A percentile compares a stretch with the other conserved stretches of the same genome.
Conservation (phyloP, 2,797 vertebrate species). For the Clarias pachynema region DNA sequence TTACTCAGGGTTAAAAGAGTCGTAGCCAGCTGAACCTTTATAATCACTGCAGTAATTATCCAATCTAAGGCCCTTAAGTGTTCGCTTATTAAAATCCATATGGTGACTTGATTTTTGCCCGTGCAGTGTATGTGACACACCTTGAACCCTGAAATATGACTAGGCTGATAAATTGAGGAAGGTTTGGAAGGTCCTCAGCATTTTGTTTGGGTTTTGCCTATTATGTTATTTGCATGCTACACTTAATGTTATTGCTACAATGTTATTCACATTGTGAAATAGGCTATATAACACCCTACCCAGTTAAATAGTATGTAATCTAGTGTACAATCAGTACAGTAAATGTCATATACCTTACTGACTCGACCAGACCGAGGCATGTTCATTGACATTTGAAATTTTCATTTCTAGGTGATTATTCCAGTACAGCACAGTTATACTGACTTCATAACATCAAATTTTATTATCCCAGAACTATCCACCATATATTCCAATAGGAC, state of each 20-base stretch:
- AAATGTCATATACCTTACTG: neutral
- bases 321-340: neutral
- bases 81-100: too few relatives aligned
- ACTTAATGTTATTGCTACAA: neutral
- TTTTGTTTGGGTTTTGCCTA: neutral
- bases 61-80: too few relatives aligned
- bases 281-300: neutral
- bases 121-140: neutral
- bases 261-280: neutral
- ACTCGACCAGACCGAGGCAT: neutral
- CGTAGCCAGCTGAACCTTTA: too few relatives aligned
- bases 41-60: too few relatives aligned
- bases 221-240: neutral
- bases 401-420: constrained; percentile 6
- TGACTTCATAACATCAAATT: neutral
- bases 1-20: too few relatives aligned
- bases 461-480: too few relatives aligned
- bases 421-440: neutral
- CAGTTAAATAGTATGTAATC: neutral
- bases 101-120: too few relatives aligned
- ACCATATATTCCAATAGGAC: neutral
- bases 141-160: neutral
- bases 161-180: neutral
- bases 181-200: neutral
- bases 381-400: constrained; percentile 8